These are phyloP conservation scores for Bubo bubo DNA, from an alignment of 2,113 vertebrate species.

Conservation along the genomic window DNA sequence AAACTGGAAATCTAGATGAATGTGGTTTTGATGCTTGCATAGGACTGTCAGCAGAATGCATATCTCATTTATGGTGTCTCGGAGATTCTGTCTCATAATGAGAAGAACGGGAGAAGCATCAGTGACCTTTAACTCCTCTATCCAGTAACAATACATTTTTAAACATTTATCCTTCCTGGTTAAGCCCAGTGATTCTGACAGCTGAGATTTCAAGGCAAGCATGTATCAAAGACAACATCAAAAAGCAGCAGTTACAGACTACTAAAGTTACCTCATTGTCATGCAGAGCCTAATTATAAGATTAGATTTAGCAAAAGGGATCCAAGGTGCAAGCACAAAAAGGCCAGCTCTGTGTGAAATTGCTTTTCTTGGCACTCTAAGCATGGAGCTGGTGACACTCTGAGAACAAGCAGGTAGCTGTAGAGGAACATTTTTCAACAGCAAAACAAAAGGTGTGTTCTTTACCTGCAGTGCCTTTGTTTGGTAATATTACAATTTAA, in stretches of 20 bases:
- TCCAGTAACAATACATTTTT: background rate
- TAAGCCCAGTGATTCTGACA: background rate
- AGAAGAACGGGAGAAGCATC: background rate
- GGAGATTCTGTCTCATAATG: background rate
- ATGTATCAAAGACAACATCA: background rate
- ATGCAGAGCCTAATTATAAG: constrained; percentile 30
- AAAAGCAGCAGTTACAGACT: background rate
- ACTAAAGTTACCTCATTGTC: background rate
- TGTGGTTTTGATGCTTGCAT: background rate
- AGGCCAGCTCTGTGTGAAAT: background rate
- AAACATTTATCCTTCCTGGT: background rate
- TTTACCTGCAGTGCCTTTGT: background rate
- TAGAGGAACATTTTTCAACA: background rate
- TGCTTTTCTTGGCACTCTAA: background rate
- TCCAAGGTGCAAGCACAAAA: background rate
- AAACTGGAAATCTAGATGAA: background rate
- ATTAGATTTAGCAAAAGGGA: background rate
- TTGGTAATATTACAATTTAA: background rate
- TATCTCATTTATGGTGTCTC: background rate
- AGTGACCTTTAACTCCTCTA: background rate
- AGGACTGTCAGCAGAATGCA: background rate
- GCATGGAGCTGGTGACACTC: background rate
- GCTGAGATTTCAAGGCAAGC: background rate
- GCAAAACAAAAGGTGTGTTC: background rate
- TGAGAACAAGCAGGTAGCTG: background rate